Conservation (phyloP, 2,888 invertebrate species). For the Dichetophora obliterata region DNA sequence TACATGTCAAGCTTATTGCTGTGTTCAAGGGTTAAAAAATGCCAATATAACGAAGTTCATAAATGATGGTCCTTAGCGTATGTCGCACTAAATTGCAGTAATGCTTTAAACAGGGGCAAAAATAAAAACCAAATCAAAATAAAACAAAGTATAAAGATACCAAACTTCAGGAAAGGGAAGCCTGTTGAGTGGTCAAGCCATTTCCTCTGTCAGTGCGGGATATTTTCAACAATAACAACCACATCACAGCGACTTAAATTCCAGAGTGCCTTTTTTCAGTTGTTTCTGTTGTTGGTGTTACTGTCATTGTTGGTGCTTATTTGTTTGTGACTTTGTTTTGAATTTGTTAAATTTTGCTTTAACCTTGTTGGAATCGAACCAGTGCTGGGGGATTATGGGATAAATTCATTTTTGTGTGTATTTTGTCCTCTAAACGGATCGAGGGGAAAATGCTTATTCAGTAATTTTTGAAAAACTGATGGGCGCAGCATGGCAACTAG, state of each 20-base stretch:
- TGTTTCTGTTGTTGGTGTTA: background rate
- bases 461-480: no score
- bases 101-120: background rate
- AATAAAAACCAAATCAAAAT: background rate
- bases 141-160: background rate
- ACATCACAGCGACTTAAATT: slow-evolving; percentile 7
- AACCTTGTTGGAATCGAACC: background rate
- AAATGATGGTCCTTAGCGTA: slow-evolving; percentile 2
- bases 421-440: no score
- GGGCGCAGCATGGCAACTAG: no score
- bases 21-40: slow-evolving; percentile 21
- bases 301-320: background rate
- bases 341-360: slow-evolving; percentile 2
- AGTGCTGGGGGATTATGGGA: no score
- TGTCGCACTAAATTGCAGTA: background rate
- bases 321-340: background rate
- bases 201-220: slow-evolving; percentile 20
- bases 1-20: background rate
- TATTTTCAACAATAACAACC: background rate
- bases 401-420: no score
- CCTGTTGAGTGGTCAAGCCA: slow-evolving; percentile 31
- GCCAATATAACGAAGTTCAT: slow-evolving; percentile 1
- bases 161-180: slow-evolving; percentile 7
- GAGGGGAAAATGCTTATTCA: no score
- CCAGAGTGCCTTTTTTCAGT: background rate